A percentile compares a stretch with the other conserved stretches of the same genome.
These are phyloP conservation scores for Panulirus ornatus DNA, from an alignment of 1,140 invertebrate genomes.

Conservation along the genomic window DNA sequence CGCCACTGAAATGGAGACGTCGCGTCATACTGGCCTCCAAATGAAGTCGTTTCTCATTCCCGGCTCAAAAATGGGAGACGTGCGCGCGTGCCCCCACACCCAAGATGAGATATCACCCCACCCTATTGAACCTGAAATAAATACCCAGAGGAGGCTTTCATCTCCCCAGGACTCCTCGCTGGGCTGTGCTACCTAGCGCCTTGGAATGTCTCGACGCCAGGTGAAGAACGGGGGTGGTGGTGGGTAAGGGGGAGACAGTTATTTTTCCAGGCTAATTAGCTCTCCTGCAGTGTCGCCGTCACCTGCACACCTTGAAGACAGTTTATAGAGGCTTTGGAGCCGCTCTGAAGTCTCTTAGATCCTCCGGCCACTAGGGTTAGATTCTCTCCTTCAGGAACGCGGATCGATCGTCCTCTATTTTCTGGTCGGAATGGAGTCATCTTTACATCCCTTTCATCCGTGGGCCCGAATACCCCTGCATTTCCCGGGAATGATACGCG, in stretches of 20 bases:
- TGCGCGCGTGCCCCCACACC: not conserved
- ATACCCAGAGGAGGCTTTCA: conserved; percentile 7
- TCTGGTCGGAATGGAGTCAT: conserved; percentile 64
- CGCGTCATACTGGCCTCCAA: conserved; percentile 18
- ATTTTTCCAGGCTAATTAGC: conserved; percentile 67
- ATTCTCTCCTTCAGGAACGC: conserved; percentile 14
- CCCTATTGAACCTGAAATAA: conserved; percentile 40
- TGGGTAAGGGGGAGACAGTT: not conserved
- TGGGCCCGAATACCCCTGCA: conserved; percentile 55
- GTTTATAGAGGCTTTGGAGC: conserved; percentile 24
- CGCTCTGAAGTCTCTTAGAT: conserved; percentile 12
- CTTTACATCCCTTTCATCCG: conserved; percentile 57
- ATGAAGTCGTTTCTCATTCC: conserved; percentile 50
- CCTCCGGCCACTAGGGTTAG: conserved; percentile 43
- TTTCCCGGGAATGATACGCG: conserved; percentile 71
- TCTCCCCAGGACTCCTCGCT: not conserved
- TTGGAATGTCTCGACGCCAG: not conserved
- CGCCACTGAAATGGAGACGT: conserved; percentile 45
- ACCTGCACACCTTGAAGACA: conserved; percentile 52
- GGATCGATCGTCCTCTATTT: conserved; percentile 46
- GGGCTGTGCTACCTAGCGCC: conserved; percentile 1
- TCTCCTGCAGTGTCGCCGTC: conserved; percentile 67
- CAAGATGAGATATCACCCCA: conserved; percentile 43
- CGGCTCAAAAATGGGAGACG: not conserved
- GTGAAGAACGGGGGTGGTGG: not conserved